phyloP scores from a whole-genome alignment of 2,797 vertebrate genomes.

The Poeciliopsis paucimaculata region DNA sequence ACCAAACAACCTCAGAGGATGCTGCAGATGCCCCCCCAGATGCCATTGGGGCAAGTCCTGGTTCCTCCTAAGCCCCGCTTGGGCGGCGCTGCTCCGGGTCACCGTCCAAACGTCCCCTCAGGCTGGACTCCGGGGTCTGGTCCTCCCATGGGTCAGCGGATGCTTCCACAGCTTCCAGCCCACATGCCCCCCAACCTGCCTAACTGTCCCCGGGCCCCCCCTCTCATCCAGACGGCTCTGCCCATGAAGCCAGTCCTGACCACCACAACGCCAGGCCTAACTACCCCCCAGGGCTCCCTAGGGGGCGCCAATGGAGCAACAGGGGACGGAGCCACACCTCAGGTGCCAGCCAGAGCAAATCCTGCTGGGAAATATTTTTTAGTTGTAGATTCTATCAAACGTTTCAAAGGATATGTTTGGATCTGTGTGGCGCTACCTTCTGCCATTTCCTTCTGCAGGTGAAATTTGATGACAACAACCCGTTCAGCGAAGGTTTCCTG shows the following conservation, averaged over 20 bases:
- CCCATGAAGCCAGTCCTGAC: conserved; percentile 31
- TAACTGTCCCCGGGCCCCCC: conserved; percentile 24
- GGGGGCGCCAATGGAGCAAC: conserved; percentile 17
- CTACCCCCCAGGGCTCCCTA: conserved; percentile 13
- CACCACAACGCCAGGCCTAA: conserved; percentile 22
- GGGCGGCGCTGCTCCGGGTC: conserved; percentile 63
- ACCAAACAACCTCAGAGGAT: conserved; percentile 83
- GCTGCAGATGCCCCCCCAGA: conserved; percentile 68
- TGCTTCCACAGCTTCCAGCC: conserved; percentile 73
- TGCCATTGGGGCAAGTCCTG: conserved; percentile 76
- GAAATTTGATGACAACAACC: conserved; percentile 98
- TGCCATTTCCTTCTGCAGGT: conserved; percentile 71
- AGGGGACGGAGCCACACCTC: conserved; percentile 42
- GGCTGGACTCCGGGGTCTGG: conserved; percentile 49
- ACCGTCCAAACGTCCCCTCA: conserved; percentile 61
- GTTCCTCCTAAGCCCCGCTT: conserved; percentile 73
- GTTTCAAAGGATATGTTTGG: background rate
- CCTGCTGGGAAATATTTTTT: background rate
- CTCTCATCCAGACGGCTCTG: conserved; percentile 16
- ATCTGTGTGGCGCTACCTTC: background rate
- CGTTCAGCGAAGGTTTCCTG: conserved; percentile 96
- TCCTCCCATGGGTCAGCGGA: conserved; percentile 53
- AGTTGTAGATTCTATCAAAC: background rate
- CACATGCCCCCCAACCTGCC: conserved; percentile 60
- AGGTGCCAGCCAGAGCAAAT: conserved; percentile 46